Conservation (phyloP, 2,797 vertebrate species). For the Pseudochaenichthys georgianus region DNA sequence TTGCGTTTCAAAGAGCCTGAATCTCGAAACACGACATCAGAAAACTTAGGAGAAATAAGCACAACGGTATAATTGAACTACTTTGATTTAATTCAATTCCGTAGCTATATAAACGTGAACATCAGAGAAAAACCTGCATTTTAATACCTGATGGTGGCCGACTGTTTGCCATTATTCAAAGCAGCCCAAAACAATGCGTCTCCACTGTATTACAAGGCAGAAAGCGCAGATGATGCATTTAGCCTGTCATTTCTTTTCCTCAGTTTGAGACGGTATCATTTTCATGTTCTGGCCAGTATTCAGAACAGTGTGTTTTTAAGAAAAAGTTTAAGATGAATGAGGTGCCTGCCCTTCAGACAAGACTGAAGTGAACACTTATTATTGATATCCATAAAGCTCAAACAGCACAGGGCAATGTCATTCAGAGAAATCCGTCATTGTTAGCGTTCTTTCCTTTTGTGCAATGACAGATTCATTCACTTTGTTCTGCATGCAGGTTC, state of each 20-base stretch:
- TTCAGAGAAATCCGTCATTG: slow-evolving; percentile 60
- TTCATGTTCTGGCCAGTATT: slow-evolving; percentile 28
- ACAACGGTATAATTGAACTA: slow-evolving; percentile 59
- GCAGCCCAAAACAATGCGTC: slow-evolving; percentile 54
- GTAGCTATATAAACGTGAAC: slow-evolving; percentile 56
- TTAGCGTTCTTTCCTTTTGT: slow-evolving; percentile 39
- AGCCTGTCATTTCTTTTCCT: slow-evolving; percentile 48
- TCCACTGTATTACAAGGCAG: slow-evolving; percentile 54
- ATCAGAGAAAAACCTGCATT: slow-evolving; percentile 62
- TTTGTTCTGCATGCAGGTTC: slow-evolving; percentile 55
- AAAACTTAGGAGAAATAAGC: slow-evolving; percentile 50
- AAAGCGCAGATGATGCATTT: slow-evolving; percentile 53
- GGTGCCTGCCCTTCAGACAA: slow-evolving; percentile 44
- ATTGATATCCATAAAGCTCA: slow-evolving; percentile 59
- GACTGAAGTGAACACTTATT: slow-evolving; percentile 54
- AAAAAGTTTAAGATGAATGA: slow-evolving; percentile 54
- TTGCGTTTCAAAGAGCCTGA: slow-evolving; percentile 42
- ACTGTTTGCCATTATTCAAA: slow-evolving; percentile 70
- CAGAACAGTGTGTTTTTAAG: slow-evolving; percentile 43
- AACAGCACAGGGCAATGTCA: slow-evolving; percentile 50
- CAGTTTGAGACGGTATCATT: slow-evolving; percentile 22
- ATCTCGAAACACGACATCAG: slow-evolving; percentile 46
- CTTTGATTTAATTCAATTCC: slow-evolving; percentile 51
- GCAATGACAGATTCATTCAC: slow-evolving; percentile 32
- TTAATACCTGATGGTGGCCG: slow-evolving; percentile 59